These are phyloP conservation scores for Ypsolopha scabrella DNA, from an alignment of 2,888 invertebrate genomes.

Conservation along the genomic window DNA sequence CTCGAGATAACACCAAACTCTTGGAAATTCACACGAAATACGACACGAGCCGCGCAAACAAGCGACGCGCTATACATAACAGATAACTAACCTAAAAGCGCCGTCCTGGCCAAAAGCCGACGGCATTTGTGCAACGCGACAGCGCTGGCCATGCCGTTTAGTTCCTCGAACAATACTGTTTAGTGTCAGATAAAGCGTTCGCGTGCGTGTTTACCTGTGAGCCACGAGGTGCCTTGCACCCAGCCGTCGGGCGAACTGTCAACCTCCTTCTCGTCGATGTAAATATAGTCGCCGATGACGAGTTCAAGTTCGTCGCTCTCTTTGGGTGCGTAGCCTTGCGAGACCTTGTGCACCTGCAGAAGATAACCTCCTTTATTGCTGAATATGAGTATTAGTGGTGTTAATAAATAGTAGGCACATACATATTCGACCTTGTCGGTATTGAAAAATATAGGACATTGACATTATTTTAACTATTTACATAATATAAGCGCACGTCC, in stretches of 20 bases:
- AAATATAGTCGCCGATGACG: slow-evolving; percentile 88
- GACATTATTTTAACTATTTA: too few relatives aligned
- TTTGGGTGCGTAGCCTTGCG: slow-evolving; percentile 80
- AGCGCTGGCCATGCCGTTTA: too few relatives aligned
- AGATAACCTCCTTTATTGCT: too few relatives aligned
- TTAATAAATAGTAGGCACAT: too few relatives aligned
- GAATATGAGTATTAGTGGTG: too few relatives aligned
- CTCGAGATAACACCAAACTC: not conserved
- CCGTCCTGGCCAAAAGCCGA: not conserved
- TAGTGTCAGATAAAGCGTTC: not conserved
- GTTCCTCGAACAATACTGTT: not conserved
- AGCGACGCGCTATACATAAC: not conserved
- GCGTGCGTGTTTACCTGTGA: slow-evolving; percentile 67
- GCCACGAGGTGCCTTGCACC: slow-evolving; percentile 88
- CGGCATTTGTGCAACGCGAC: not conserved
- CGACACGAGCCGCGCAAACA: too few relatives aligned
- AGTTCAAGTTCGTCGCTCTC: slow-evolving; percentile 88
- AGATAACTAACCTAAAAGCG: not conserved
- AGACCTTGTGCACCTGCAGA: slow-evolving; percentile 78
- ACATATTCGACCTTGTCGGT: too few relatives aligned
- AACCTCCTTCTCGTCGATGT: slow-evolving; percentile 80
- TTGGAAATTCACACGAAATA: not conserved
- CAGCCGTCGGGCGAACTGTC: slow-evolving; percentile 85
- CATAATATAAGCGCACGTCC: too few relatives aligned
- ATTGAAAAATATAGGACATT: too few relatives aligned